Conservation (phyloP, 2,113 vertebrate species). For the Nyctereutes procyonoides region DNA sequence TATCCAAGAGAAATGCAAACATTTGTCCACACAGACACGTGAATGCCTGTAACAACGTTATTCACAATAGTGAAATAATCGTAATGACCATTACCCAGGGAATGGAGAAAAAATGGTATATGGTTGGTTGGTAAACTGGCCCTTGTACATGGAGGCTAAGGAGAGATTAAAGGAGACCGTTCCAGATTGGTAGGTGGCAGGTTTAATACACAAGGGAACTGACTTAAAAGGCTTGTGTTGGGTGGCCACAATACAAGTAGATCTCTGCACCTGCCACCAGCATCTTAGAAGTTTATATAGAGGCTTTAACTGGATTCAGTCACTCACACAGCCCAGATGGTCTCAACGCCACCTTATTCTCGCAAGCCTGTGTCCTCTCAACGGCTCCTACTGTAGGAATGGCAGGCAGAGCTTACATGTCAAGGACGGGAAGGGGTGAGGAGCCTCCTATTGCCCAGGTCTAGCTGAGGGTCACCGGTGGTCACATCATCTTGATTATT, state of each 20-base stretch:
- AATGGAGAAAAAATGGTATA: neutral
- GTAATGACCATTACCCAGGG: neutral
- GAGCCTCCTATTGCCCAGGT: neutral
- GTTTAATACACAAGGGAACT: neutral
- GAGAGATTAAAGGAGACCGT: neutral
- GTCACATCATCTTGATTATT: neutral
- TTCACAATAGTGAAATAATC: neutral
- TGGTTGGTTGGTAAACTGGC: neutral
- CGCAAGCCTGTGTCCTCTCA: neutral
- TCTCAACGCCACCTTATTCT: neutral
- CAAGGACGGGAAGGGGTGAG: neutral
- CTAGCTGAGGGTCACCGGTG: neutral
- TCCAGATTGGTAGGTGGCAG: neutral
- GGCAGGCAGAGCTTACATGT: neutral
- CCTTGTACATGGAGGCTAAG: neutral
- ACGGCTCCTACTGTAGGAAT: neutral
- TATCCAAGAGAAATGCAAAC: slow-evolving; percentile 4
- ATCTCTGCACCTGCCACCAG: neutral
- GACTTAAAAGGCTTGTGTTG: neutral
- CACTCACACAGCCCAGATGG: neutral
- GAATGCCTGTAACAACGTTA: neutral
- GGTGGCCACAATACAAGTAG: neutral
- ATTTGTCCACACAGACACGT: neutral
- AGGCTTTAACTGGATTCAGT: neutral
- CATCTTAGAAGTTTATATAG: neutral